phyloP scores from a whole-genome alignment of 2,797 vertebrate genomes.

The Sebastes kiyomatsui region DNA sequence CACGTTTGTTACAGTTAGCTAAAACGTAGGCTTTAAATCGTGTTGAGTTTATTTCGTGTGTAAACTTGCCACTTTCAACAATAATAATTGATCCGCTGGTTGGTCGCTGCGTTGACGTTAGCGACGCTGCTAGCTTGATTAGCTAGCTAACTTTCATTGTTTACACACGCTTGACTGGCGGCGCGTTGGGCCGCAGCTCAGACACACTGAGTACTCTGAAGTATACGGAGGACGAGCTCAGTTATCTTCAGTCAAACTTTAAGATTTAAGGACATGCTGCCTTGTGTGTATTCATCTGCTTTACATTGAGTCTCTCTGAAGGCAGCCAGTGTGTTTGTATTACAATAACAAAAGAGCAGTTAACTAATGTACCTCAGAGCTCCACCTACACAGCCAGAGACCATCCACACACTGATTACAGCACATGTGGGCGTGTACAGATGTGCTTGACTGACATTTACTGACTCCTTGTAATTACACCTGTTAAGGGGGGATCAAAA shows the following conservation, averaged over 20 bases:
- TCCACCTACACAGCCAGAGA: neutral
- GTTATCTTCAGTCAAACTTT: accelerated
- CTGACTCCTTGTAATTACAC: neutral
- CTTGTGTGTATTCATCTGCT: neutral
- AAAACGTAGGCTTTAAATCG: accelerated
- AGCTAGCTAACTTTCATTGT: slow-evolving; percentile 81
- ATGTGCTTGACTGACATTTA: neutral
- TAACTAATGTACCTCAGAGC: neutral
- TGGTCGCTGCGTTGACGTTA: slow-evolving; percentile 3
- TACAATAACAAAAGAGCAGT: neutral
- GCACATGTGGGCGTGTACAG: neutral
- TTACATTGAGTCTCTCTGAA: neutral
- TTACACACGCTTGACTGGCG: slow-evolving; percentile 75
- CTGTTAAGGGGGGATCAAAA: too few species aligned
- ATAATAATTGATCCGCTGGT: neutral
- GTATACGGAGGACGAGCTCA: neutral
- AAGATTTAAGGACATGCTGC: too few species aligned
- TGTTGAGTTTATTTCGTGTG: accelerated
- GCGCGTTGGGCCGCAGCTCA: slow-evolving; percentile 30
- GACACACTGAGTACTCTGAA: neutral
- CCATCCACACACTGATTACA: neutral
- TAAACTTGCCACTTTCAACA: neutral
- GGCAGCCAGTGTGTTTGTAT: neutral
- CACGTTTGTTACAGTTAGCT: neutral
- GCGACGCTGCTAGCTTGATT: slow-evolving; percentile 74